A percentile compares a stretch with the other conserved stretches of the same genome.
These are phyloP conservation scores for Iphiclides podalirius DNA, from an alignment of 2,888 invertebrate genomes.

Conservation along the genomic window DNA sequence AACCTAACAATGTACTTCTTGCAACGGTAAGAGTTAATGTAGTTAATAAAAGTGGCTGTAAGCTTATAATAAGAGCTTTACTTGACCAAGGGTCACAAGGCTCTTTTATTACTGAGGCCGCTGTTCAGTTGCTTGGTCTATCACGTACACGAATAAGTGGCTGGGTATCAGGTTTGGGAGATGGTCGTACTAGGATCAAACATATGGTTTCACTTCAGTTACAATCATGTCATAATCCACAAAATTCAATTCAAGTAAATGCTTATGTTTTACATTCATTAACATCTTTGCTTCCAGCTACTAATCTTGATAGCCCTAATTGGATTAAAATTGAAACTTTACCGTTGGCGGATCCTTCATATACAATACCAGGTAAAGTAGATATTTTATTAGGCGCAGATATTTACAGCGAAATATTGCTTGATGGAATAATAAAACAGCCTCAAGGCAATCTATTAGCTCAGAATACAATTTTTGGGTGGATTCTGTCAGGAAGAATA, in stretches of 20 bases:
- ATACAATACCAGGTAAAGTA: neutral
- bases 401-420: neutral
- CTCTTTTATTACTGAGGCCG: constrained; percentile 30
- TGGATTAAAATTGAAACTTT: constrained; percentile 27
- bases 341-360: constrained; percentile 15
- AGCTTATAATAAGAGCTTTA: too few species aligned
- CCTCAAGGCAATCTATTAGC: constrained; percentile 5
- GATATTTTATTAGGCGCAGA: neutral
- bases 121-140: constrained; percentile 28
- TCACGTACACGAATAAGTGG: constrained; percentile 24
- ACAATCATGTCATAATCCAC: constrained; percentile 22
- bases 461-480: constrained; percentile 6
- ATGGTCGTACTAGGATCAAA: constrained; percentile 25
- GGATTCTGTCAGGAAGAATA: constrained; percentile 12
- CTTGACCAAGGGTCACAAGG: constrained; percentile 23
- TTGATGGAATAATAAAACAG: neutral
- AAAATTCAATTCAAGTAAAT: constrained; percentile 16
- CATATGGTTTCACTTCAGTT: constrained; percentile 23
- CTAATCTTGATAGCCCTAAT: neutral
- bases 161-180: too few species aligned
- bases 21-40: too few species aligned
- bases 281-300: constrained; percentile 24
- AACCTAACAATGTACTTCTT: neutral
- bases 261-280: constrained; percentile 28
- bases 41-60: too few species aligned